Evolutionary conservation across 1,140 invertebrate species (phyloP).

Genomic region (Asbolus verrucosus): DNA sequence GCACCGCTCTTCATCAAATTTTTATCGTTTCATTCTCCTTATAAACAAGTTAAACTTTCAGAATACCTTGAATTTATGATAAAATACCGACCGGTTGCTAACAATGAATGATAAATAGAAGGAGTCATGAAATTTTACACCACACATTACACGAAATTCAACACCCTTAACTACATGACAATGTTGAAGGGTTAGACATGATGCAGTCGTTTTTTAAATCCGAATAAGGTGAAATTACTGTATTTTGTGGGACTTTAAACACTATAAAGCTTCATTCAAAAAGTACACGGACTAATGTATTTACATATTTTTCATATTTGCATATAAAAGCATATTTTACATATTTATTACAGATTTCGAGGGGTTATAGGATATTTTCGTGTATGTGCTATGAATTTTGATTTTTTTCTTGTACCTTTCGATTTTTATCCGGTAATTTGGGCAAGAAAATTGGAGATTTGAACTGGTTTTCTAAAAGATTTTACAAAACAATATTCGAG

Average conservation of each 20-base stretch:
- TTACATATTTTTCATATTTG: constrained; percentile 9
- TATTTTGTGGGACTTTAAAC: background rate
- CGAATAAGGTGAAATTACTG: no score
- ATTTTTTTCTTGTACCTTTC: no score
- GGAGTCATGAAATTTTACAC: background rate
- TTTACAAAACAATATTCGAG: no score
- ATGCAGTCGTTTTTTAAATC: no score
- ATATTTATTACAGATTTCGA: no score
- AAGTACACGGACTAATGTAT: no score
- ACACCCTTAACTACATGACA: no score
- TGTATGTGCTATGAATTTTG: no score
- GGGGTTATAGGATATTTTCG: background rate
- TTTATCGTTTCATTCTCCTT: constrained; percentile 2
- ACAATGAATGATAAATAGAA: constrained; percentile 23
- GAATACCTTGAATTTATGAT: background rate
- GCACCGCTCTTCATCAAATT: background rate
- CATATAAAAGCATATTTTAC: background rate
- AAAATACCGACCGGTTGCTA: constrained; percentile 11
- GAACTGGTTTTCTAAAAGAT: no score
- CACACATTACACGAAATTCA: background rate
- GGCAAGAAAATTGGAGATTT: no score
- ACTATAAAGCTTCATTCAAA: background rate
- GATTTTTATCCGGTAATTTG: no score
- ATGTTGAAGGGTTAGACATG: no score
- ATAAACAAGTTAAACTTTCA: background rate